Evolutionary conservation across 30 jellyfish, hydroid and myxozoan genomes (phyloP), one percentile per base, ranked within the genome.

Genomic region (Clytia hemisphaerica): DNA sequence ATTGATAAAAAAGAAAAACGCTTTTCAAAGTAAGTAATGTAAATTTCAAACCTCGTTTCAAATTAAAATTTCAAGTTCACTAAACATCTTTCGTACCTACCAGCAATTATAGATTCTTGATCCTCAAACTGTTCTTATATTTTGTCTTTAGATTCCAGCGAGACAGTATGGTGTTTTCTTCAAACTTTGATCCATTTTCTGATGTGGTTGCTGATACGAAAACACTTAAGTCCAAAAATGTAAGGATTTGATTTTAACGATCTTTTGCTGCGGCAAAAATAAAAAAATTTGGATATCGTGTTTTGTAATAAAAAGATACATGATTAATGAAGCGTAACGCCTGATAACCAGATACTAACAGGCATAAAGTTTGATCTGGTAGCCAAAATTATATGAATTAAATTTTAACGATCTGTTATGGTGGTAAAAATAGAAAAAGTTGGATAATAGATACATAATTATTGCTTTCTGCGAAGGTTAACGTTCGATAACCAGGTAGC

Each of bases 111-210:
- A n/a, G 60, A n/a, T 46, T 7, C 5, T 46, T 46, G 60, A n/a
- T 2, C 53, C 3, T 46, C 24, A 30, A n/a, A 2, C 3, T 46
- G 6, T 22, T 22, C 6, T 57, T 57, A 22, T 57, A 0, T 57
- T 57, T n/a, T 21, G 16, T 7, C 30, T 25, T 18, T 27, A 67
- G 79, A 25, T 67, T 37, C 25, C 79, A 67, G 4, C 54, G 79
- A 15, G 79, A 67, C 40, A 67, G 79, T 46, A 67, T 67, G 72
- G 79, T 67, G 12, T 67, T 67, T 31, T 67, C 79, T n/a, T 67
- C 79, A 38, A 25, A 38, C 31, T 67, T 67, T 45, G 79, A 67
- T 38, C 79, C 79, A 16, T 67, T 67, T 67, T 18, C 45, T 37
- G 79, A 67, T 67, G 57, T 34, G 6, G 67, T 67, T 4, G 75